Conservation (phyloP, 2,888 invertebrate species). For the Drosophila testacea region DNA sequence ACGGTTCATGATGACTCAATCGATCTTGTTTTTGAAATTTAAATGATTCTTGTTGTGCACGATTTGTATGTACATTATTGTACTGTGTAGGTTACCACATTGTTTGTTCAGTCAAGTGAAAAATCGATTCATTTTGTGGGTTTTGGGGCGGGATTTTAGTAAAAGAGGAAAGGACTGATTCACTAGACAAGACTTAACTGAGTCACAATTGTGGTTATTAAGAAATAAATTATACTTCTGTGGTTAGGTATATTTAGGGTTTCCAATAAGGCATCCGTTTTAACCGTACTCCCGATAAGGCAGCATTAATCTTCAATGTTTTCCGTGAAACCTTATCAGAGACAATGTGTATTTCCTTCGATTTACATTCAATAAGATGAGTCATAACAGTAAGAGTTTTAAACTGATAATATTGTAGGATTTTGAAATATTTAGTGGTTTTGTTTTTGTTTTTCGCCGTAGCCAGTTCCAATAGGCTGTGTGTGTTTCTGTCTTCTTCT, state of each 20-base stretch:
- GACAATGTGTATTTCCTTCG: neutral
- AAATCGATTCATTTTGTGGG: constrained; percentile 44
- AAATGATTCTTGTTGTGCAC: constrained; percentile 49
- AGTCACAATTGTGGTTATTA: constrained; percentile 13
- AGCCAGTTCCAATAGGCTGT: no score
- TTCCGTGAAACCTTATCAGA: constrained; percentile 21
- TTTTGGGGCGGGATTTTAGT: constrained; percentile 17
- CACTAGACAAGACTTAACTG: constrained; percentile 1
- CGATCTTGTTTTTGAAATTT: constrained; percentile 67
- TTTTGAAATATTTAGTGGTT: neutral
- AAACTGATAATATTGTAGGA: neutral
- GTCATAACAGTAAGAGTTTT: constrained; percentile 6
- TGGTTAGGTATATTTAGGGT: neutral
- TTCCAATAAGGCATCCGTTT: neutral
- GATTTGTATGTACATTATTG: constrained; percentile 34
- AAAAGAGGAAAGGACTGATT: constrained; percentile 8
- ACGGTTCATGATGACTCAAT: constrained; percentile 55
- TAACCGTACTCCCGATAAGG: neutral
- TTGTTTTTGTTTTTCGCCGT: neutral
- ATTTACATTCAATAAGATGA: constrained; percentile 8
- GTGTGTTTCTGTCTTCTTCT: neutral
- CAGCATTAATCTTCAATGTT: neutral
- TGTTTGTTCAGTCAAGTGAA: constrained; percentile 57
- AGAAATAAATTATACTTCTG: neutral
- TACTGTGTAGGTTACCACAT: constrained; percentile 22